Conservation (phyloP, 2,888 invertebrate species). For the Cataglyphis cursor region DNA sequence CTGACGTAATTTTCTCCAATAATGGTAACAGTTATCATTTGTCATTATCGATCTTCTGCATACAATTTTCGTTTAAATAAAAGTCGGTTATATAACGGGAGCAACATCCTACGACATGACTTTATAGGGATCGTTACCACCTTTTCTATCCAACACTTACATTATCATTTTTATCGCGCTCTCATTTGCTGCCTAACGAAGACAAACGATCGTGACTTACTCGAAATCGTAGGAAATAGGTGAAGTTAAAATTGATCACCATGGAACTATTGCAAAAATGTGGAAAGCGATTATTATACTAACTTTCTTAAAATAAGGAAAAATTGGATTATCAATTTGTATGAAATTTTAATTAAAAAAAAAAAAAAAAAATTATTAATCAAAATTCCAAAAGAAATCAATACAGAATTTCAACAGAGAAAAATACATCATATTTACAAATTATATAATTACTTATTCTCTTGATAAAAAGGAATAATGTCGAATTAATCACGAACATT, state of each 20-base stretch:
- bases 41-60: constrained; percentile 40
- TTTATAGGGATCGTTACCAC: not conserved
- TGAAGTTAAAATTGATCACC: constrained; percentile 7
- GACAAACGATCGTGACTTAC: constrained; percentile 33
- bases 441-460: not conserved
- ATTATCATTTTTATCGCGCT: constrained; percentile 45
- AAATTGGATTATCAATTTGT: not conserved
- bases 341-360: not conserved
- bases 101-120: constrained; percentile 26
- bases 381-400: not conserved
- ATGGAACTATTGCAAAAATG: not conserved
- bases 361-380: not conserved
- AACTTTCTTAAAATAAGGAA: not conserved
- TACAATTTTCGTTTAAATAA: constrained; percentile 18
- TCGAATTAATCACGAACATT: not conserved
- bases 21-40: constrained; percentile 25
- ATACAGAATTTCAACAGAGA: not conserved
- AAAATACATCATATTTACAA: not conserved
- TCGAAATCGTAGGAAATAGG: not conserved
- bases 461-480: not conserved
- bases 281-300: not conserved
- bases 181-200: constrained; percentile 10
- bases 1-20: constrained; percentile 32
- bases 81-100: constrained; percentile 29
- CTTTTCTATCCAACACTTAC: not conserved